Conservation (phyloP, 2,113 vertebrate genomes). For the Piprites chloris region DNA sequence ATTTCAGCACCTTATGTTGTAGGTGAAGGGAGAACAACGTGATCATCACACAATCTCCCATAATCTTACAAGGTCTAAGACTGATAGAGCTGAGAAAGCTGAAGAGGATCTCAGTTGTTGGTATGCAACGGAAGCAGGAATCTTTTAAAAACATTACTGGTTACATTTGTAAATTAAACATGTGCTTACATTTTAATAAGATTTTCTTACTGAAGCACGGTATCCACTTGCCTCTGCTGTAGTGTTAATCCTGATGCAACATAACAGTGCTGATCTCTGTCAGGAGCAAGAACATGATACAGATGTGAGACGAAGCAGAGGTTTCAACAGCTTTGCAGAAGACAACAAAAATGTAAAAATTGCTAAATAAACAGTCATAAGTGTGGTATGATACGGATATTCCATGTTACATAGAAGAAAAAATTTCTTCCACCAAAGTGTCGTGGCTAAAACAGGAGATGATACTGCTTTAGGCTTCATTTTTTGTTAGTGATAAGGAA, state of each 20-base stretch:
- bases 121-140: neutral
- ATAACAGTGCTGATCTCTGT: neutral
- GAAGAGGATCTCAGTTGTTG: neutral
- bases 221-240: neutral
- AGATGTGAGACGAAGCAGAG: neutral
- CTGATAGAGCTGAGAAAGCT: neutral
- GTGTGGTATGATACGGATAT: neutral
- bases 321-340: neutral
- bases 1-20: neutral
- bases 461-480: neutral
- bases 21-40: neutral
- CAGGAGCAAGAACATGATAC: neutral
- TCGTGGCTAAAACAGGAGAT: neutral
- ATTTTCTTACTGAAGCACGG: neutral
- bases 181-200: neutral
- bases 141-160: neutral
- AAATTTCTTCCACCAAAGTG: neutral
- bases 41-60: accelerated
- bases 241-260: neutral
- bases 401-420: neutral
- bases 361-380: neutral
- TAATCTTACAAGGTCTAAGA: neutral
- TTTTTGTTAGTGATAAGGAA: neutral
- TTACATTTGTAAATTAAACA: neutral
- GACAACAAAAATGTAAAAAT: neutral